These are phyloP conservation scores for Aegithalos caudatus DNA, from an alignment of 2,113 vertebrate genomes.

Conservation along the genomic window DNA sequence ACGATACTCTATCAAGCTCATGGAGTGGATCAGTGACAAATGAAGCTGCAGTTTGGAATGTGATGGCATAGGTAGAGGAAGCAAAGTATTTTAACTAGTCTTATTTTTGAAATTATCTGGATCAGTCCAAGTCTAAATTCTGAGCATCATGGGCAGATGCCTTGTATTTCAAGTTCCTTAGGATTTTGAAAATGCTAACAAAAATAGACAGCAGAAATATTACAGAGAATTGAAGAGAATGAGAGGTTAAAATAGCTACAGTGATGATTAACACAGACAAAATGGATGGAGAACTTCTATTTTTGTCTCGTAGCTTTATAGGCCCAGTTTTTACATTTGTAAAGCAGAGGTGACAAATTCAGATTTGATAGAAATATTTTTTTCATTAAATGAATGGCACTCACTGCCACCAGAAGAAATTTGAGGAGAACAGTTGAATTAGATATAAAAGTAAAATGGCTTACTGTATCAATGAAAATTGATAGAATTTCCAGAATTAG, in stretches of 20 bases:
- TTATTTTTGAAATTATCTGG: not conserved
- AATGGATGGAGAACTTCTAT: not conserved
- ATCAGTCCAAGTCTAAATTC: not conserved
- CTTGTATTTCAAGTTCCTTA: not conserved
- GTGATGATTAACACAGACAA: not conserved
- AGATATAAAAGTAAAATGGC: not conserved
- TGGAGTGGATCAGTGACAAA: too few species aligned
- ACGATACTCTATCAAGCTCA: not conserved
- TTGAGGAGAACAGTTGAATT: not conserved
- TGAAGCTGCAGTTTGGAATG: not conserved
- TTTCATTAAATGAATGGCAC: not conserved
- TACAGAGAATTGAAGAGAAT: not conserved
- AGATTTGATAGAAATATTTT: not conserved
- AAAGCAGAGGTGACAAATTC: not conserved
- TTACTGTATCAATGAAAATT: not conserved
- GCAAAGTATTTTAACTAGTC: not conserved
- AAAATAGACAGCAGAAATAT: not conserved
- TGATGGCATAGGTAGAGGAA: not conserved
- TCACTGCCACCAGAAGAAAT: not conserved
- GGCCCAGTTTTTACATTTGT: not conserved
- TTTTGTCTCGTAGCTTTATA: not conserved
- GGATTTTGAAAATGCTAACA: not conserved
- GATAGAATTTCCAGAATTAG: not conserved
- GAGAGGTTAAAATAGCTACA: not conserved
- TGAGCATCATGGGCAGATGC: not conserved